phyloP scores from a whole-genome alignment of 2,113 vertebrate species.

The Indicator maculatus region DNA sequence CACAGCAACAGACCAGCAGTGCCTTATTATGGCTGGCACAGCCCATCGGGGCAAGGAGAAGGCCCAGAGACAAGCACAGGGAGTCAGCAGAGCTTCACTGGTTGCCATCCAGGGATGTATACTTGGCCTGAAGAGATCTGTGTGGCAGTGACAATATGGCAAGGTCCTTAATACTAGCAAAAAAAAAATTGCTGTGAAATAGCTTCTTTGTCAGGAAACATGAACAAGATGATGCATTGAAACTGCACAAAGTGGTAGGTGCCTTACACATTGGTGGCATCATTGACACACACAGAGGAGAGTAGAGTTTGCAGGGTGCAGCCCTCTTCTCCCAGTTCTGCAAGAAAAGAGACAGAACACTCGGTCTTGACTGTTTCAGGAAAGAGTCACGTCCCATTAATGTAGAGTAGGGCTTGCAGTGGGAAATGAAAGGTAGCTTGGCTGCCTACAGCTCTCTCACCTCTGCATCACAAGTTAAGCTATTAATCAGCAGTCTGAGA shows the following conservation, averaged over 20 bases:
- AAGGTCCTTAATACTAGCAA: not conserved
- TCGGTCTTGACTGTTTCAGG: not conserved
- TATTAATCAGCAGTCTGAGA: not conserved
- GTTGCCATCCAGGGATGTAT: not conserved
- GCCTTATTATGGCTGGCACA: not conserved
- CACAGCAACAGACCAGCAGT: not conserved
- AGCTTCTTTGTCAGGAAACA: not conserved
- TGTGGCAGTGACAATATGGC: fast-evolving
- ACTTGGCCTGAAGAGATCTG: not conserved
- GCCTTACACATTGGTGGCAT: not conserved
- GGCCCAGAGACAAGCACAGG: not conserved
- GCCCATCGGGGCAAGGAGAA: not conserved
- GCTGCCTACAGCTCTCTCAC: not conserved
- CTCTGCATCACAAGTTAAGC: not conserved
- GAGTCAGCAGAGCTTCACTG: not conserved
- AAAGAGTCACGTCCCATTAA: not conserved
- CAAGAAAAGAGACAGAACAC: not conserved
- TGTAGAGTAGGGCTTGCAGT: not conserved
- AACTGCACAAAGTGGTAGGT: fast-evolving
- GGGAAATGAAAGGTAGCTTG: not conserved
- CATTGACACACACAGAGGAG: not conserved
- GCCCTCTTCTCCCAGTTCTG: not conserved
- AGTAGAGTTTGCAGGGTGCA: not conserved
- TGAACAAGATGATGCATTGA: not conserved
- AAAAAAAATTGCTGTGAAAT: not conserved